Evolutionary conservation across 2,113 vertebrate genomes (phyloP).

Genomic region (Madoqua kirkii): DNA sequence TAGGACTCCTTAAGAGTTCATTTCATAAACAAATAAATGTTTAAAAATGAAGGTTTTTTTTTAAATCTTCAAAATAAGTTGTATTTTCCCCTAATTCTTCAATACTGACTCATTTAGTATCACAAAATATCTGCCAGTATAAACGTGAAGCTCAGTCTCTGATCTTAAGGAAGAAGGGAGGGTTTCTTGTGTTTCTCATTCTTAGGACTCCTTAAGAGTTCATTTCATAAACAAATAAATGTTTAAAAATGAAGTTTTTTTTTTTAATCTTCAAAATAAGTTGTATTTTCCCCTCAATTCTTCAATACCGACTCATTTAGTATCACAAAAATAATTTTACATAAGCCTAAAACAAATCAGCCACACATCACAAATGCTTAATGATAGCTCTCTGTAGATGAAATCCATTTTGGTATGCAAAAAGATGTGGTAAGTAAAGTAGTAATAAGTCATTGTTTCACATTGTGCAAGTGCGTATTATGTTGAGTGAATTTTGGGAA

Average conservation of each 20-base stretch:
- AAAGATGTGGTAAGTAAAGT: not conserved
- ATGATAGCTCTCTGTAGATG: not conserved
- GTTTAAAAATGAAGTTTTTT: not conserved
- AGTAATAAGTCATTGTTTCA: not conserved
- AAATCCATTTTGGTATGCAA: not conserved
- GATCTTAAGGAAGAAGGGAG: not conserved
- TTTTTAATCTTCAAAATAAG: conserved; percentile 4
- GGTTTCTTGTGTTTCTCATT: not conserved
- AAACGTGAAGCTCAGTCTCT: not conserved
- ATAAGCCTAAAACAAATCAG: not conserved
- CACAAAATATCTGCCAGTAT: not conserved
- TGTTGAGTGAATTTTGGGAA: not conserved
- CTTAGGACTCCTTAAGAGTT: not conserved
- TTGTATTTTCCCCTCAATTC: not conserved
- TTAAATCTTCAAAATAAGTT: conserved; percentile 7
- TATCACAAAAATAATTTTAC: not conserved
- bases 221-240: not conserved
- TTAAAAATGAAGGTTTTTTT: not conserved
- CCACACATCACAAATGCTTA: not conserved
- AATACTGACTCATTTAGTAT: not conserved
- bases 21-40: not conserved
- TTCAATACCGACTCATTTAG: not conserved
- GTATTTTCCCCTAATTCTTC: not conserved
- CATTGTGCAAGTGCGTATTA: not conserved
- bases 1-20: not conserved